Evolutionary conservation across 2,888 invertebrate species (phyloP).

Genomic region (Lapara coniferarum): DNA sequence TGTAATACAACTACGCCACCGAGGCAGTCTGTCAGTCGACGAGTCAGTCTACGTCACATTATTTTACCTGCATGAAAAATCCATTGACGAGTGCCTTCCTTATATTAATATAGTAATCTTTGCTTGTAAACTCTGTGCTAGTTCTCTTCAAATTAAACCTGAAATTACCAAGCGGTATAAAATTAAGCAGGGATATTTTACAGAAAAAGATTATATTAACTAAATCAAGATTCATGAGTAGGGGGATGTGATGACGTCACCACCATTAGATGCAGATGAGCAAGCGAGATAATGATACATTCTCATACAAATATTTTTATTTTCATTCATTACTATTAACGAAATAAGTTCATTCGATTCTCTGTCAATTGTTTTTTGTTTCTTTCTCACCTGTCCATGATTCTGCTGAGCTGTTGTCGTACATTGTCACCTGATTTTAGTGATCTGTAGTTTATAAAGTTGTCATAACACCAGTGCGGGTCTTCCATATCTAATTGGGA

Average conservation of each 20-base stretch:
- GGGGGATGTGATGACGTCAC: no score
- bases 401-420: constrained; percentile 96
- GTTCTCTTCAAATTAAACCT: constrained; percentile 95
- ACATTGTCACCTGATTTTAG: constrained; percentile 99
- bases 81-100: constrained; percentile 99
- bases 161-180: constrained; percentile 32
- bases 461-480: constrained; percentile 99
- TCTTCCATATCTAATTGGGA: constrained; percentile 94
- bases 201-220: no score
- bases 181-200: not conserved
- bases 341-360: no score
- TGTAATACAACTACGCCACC: no score
- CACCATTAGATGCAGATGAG: no score
- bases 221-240: no score
- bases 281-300: no score
- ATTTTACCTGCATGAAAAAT: constrained; percentile 98
- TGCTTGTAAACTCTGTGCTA: constrained; percentile 98
- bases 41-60: no score
- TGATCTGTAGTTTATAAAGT: constrained; percentile 99
- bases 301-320: no score
- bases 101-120: constrained; percentile 99
- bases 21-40: no score
- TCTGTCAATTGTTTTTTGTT: no score
- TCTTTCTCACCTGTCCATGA: constrained; percentile 91
- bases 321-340: no score